These are phyloP conservation scores for Cyprinodon brontotheroides DNA, from an alignment of 2,113 vertebrate genomes.

Conservation along the genomic window DNA sequence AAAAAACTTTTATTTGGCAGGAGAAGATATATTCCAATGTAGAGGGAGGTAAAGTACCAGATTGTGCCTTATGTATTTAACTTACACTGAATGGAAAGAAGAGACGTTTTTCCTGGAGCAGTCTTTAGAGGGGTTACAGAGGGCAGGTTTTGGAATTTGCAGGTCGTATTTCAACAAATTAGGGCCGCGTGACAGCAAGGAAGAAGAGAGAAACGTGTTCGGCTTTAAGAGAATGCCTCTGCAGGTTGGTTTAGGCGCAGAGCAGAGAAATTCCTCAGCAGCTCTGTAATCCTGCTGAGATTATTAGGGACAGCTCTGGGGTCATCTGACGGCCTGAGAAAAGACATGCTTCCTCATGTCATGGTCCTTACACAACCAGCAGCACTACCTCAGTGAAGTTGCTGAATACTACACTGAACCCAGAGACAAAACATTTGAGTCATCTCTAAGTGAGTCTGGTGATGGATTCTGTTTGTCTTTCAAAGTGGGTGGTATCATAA, in stretches of 20 bases:
- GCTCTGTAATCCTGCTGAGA: constrained; percentile 60
- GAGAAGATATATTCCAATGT: constrained; percentile 12
- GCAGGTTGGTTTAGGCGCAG: constrained; percentile 65
- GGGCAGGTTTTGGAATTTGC: constrained; percentile 56
- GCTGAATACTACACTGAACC: constrained; percentile 11
- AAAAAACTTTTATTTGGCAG: constrained; percentile 21
- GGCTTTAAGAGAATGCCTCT: constrained; percentile 22
- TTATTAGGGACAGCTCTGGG: constrained; percentile 49
- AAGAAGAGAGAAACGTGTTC: constrained; percentile 39
- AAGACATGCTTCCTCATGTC: constrained; percentile 42
- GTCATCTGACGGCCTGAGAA: constrained; percentile 43
- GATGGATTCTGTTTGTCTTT: constrained; percentile 48
- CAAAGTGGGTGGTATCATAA: constrained; percentile 62
- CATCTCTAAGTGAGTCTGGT: constrained; percentile 23
- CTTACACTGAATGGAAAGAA: constrained; percentile 24
- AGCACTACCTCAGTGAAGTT: constrained; percentile 25
- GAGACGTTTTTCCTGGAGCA: constrained; percentile 53
- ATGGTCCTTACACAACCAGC: constrained; percentile 45
- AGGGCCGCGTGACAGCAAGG: constrained; percentile 34
- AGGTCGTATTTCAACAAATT: constrained; percentile 66
- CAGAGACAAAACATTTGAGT: constrained; percentile 35
- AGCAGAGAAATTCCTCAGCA: constrained; percentile 80
- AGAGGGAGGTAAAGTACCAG: constrained; percentile 46
- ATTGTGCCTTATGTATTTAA: constrained; percentile 27
- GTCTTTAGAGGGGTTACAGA: constrained; percentile 53